Conservation (phyloP, 2,888 invertebrate species). For the Apeira syringaria region DNA sequence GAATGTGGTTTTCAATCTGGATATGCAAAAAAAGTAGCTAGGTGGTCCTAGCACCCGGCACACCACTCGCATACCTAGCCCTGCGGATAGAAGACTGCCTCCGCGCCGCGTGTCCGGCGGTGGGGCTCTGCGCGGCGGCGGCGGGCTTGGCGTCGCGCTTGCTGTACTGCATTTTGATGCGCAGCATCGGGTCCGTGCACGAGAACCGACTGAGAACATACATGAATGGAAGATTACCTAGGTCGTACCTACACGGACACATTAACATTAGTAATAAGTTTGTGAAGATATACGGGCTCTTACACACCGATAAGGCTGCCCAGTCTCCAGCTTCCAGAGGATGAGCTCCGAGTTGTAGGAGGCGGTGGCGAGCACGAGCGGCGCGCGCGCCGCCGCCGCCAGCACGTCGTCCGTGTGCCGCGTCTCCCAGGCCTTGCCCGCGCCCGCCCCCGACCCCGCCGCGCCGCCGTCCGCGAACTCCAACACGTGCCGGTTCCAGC, state of each 20-base stretch:
- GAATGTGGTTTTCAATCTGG: too few species aligned
- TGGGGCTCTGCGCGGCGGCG: slow-evolving; percentile 18
- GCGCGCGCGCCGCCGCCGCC: slow-evolving; percentile 85
- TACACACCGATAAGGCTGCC: slow-evolving; percentile 86
- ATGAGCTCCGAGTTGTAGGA: slow-evolving; percentile 91
- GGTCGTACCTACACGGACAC: too few species aligned
- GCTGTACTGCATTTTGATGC: slow-evolving; percentile 82
- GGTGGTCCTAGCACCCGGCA: too few species aligned
- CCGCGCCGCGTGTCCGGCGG: slow-evolving; percentile 11
- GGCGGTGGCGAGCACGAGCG: slow-evolving; percentile 88
- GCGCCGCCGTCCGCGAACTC: slow-evolving; percentile 78
- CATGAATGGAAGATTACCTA: too few species aligned
- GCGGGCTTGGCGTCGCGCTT: slow-evolving; percentile 49
- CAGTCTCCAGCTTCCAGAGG: slow-evolving; percentile 92
- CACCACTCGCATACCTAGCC: slow-evolving; percentile 48
- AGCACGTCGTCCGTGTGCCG: slow-evolving; percentile 90
- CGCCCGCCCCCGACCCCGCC: slow-evolving; percentile 70
- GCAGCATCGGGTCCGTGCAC: slow-evolving; percentile 81
- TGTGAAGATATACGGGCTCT: too few species aligned
- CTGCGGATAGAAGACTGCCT: slow-evolving; percentile 36
- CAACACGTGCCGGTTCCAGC: slow-evolving; percentile 90
- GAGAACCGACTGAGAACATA: slow-evolving; percentile 58
- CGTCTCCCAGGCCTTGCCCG: slow-evolving; percentile 88
- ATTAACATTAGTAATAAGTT: too few species aligned
- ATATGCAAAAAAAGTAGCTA: too few species aligned